A percentile compares a stretch with the other conserved stretches of the same genome.
phyloP scores from a whole-genome alignment of 1,140 invertebrate species.

The Drosophila littoralis region DNA sequence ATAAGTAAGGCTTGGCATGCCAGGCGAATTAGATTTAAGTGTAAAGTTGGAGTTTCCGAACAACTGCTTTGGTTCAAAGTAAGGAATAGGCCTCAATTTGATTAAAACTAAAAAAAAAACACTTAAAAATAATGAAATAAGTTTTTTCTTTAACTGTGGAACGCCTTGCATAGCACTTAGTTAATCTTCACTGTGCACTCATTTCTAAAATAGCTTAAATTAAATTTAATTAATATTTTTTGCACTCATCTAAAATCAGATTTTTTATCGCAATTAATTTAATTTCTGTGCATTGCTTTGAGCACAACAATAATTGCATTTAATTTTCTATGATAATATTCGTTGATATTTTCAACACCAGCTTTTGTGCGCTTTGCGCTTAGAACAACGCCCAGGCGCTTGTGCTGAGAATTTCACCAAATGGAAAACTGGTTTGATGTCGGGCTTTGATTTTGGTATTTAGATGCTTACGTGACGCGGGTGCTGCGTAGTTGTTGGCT shows the following conservation, averaged over 20 bases:
- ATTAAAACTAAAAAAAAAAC: background rate
- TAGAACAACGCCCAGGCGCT: conserved; percentile 44
- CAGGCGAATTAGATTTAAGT: too few species aligned
- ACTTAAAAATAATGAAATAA: background rate
- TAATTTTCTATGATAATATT: conserved; percentile 50
- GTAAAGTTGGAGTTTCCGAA: too few species aligned
- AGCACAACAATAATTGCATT: conserved; percentile 67
- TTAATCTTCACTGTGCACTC: conserved; percentile 29
- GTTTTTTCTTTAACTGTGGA: background rate
- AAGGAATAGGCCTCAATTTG: background rate
- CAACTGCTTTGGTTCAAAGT: too few species aligned
- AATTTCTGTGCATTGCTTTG: conserved; percentile 55
- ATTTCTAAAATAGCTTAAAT: too few species aligned
- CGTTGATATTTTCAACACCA: conserved; percentile 64
- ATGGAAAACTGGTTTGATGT: conserved; percentile 69
- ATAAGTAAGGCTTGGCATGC: background rate
- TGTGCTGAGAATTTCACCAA: conserved; percentile 67
- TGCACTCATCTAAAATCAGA: conserved; percentile 18
- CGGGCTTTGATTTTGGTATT: conserved; percentile 17
- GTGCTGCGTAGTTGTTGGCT: conserved; percentile 44
- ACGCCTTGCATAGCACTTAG: background rate
- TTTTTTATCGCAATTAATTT: conserved; percentile 67
- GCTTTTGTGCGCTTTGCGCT: conserved; percentile 22
- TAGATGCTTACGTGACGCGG: conserved; percentile 69
- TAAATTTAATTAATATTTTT: too few species aligned